Evolutionary conservation across 2,797 vertebrate genomes (phyloP), one percentile per base, ranked within the genome.

Genomic region (Clarias fuscus): DNA sequence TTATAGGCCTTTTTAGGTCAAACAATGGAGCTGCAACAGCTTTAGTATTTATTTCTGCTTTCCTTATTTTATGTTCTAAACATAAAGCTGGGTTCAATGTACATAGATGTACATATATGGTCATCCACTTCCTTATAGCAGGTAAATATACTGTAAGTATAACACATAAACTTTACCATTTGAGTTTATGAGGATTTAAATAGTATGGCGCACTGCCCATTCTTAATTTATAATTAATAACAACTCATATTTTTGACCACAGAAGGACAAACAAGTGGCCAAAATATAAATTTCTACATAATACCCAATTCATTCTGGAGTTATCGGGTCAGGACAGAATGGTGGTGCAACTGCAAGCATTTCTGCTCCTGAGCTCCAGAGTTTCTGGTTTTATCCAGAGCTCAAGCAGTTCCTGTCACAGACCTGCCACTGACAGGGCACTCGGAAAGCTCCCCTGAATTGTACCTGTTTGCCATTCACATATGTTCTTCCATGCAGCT

Each of bases 401-500:
- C 76, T 62, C 58, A 61, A 79, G 56, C 56, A 61, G 56, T 24
- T 78, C 76, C 18, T 78, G 56, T 58, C 53, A 77, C 53, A 77
- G 17, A 33, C n/a, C 27, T 77, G 27, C 58, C 30, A 14, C 30
- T 79, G 20, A 11, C 11, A 24, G 56, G 3, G 4, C 30, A 61
- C 20, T 24, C 8, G 2, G 5, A 37, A 37, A 37, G 5, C 75
- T 33, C 13, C 43, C 0, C 24, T 30, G 8, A 58, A 7, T 20
- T 58, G 17, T 27, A 58, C 75, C 58, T 17, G 27, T 37, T 40
- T 24, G 11, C 18, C n/a, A 30, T 58, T 76, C 73, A 30, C 48
- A 30, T 37, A 22, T 24, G 0, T 48, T 10, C 43, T 78, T 61
- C 11, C 33, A 40, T 61, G 30, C 11, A 15, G 30, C 58, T 61